Base-by-base conservation (phyloP, 2,888 invertebrate species). In the Apomyelois bistriatella region DNA sequence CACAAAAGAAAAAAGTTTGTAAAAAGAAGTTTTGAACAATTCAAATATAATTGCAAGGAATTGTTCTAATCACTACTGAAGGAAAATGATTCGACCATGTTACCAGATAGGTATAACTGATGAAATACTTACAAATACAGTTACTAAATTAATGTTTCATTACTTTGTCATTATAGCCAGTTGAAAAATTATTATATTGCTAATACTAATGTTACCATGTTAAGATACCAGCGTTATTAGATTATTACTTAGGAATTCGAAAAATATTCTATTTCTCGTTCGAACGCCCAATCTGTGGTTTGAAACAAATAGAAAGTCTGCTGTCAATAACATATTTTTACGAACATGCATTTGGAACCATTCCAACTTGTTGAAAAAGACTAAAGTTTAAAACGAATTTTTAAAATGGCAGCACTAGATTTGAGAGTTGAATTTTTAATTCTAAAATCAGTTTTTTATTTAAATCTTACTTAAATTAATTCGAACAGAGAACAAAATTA, bases 331-430 rank as follows among this genome's bases (percentile, higher is more conserved):
- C 22, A 35, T 36, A 35, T 50, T 42, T 37, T 51, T 38, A 38
- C 12, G 37, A 38, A 51, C 32, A 51, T 17, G n/a, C 58, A 56
- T 53, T 54, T 61, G 62, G 60, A 54, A 56, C 53, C 40, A 43
- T 59, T 64, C 57, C 60, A 62, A 59, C 53, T 60, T 63, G 55
- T 59, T 65, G 57, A 55, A 59, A 66, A 41, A 22, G 5, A 22
- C 2, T 3, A 22, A 22, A 22, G 22, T 22, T 15, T 38, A 10
- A 41, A 30, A 40, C 28, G 49, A 50, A 28, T 28, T 28, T 48
- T 49, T 49, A 4, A 2, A 38, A 38, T 40, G 22, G 17, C n/a
- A 36, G 17, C 17, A 17, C 12, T 10, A 37, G 37, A 12, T 22
- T 37, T 35, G 30, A 30, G 15, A 30, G 40, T 9, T n/a, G 36